phyloP scores from a whole-genome alignment of 1,140 invertebrate genomes.

The Bacillus rossius region DNA sequence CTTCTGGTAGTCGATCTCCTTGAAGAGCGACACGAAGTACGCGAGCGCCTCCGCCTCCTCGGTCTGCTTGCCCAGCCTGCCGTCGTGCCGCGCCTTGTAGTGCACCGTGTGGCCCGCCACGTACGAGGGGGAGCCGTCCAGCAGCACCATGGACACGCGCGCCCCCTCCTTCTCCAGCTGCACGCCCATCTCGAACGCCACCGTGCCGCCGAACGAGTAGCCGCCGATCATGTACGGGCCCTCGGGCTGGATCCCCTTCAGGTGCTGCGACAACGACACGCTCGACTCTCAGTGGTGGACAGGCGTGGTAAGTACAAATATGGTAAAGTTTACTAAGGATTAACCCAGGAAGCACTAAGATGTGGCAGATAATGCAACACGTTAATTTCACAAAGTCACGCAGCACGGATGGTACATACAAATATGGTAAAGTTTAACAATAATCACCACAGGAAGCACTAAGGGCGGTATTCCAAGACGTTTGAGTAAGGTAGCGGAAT shows the following conservation, averaged over 20 bases:
- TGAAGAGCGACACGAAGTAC: conserved; percentile 77
- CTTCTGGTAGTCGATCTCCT: conserved; percentile 65
- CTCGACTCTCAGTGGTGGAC: background rate
- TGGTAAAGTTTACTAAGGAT: no score
- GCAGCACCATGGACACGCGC: conserved; percentile 61
- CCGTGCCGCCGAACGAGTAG: conserved; percentile 90
- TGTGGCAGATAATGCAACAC: no score
- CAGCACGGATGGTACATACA: no score
- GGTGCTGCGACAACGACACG: conserved; percentile 44
- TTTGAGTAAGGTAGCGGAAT: no score
- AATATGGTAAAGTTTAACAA: no score
- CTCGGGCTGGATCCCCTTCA: conserved; percentile 67
- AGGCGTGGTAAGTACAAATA: no score
- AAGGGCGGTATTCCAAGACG: no score
- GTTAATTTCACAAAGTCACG: no score
- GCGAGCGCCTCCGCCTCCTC: conserved; percentile 68
- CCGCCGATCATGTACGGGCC: conserved; percentile 85
- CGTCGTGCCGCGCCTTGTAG: conserved; percentile 51
- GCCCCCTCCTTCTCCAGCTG: conserved; percentile 67
- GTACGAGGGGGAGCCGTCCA: conserved; percentile 91
- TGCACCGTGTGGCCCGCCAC: conserved; percentile 70
- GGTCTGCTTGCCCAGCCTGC: conserved; percentile 34
- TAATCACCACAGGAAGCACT: no score
- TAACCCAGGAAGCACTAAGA: no score
- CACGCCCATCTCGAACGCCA: conserved; percentile 90